Conservation (phyloP, 2,113 vertebrate species). For the Struthidea cinerea region DNA sequence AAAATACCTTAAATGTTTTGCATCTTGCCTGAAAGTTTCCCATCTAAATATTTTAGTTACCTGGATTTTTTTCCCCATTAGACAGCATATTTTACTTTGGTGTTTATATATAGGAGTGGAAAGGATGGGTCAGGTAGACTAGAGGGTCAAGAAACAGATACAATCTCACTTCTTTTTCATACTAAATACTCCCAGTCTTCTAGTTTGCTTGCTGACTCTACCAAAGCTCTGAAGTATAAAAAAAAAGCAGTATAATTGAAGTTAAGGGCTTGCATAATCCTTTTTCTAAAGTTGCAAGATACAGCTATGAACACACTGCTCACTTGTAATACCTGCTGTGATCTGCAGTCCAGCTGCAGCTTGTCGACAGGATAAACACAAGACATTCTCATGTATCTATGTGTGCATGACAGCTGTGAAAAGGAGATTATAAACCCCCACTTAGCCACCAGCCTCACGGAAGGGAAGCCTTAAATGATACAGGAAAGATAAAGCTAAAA, state of each 20-base stretch:
- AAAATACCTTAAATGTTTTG: not conserved
- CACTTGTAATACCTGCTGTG: constrained; percentile 14
- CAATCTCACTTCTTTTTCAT: not conserved
- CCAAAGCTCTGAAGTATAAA: not conserved
- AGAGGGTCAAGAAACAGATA: not conserved
- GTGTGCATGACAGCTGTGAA: not conserved
- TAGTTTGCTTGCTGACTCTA: not conserved
- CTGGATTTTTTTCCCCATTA: not conserved
- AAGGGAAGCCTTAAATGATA: not conserved
- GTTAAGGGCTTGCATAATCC: constrained; percentile 5
- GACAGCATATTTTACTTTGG: not conserved
- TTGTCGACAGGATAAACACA: not conserved
- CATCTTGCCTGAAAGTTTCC: not conserved
- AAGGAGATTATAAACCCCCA: constrained; percentile 12
- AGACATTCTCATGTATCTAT: not conserved
- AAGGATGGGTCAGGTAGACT: not conserved
- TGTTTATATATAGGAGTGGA: not conserved
- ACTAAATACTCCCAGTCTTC: not conserved
- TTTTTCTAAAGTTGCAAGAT: constrained; percentile 1
- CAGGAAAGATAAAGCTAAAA: not conserved
- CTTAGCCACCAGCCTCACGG: not conserved
- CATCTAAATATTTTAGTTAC: not conserved
- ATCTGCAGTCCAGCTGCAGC: not conserved
- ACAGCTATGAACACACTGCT: not conserved
- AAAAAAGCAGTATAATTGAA: not conserved